These are phyloP conservation scores for Stichodactyla mertensii DNA, from an alignment of 64 coral and sea anemone genomes.

Conservation along the genomic window DNA sequence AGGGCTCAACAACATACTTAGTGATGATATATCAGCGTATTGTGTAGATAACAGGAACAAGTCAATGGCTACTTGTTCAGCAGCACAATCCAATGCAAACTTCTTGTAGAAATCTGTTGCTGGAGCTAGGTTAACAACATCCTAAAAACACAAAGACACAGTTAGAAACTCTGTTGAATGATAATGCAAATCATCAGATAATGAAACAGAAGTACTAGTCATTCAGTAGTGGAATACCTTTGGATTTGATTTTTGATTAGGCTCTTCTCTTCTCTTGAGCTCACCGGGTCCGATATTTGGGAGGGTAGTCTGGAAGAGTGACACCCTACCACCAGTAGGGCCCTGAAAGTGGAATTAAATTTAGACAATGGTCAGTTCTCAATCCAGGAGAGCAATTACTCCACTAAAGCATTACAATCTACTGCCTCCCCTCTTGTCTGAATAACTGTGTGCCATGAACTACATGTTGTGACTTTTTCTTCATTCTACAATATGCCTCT, in stretches of 20 bases:
- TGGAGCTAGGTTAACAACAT: slow-evolving; percentile 82
- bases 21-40: slow-evolving; percentile 77
- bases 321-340: slow-evolving; percentile 78
- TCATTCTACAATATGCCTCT: too few species aligned
- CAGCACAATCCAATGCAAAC: slow-evolving; percentile 95
- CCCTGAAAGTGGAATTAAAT: slow-evolving; percentile 36
- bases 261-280: slow-evolving; percentile 89
- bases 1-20: slow-evolving; percentile 61
- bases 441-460: too few species aligned
- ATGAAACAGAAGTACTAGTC: background rate
- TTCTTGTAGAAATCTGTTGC: slow-evolving; percentile 99
- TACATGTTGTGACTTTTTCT: too few species aligned
- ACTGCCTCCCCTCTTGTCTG: too few species aligned
- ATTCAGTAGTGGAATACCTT: slow-evolving; percentile 44
- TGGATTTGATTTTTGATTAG: slow-evolving; percentile 74
- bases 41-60: slow-evolving; percentile 78
- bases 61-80: slow-evolving; percentile 95
- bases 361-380: background rate
- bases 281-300: slow-evolving; percentile 83
- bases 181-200: background rate
- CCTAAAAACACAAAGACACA: slow-evolving; percentile 31
- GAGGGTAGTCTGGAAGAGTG: slow-evolving; percentile 86
- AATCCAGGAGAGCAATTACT: too few species aligned
- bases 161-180: background rate
- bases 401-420: background rate